Evolutionary conservation across 1,140 invertebrate genomes (phyloP), one percentile per base, ranked within the genome.

Genomic region (Epicauta chinensis): DNA sequence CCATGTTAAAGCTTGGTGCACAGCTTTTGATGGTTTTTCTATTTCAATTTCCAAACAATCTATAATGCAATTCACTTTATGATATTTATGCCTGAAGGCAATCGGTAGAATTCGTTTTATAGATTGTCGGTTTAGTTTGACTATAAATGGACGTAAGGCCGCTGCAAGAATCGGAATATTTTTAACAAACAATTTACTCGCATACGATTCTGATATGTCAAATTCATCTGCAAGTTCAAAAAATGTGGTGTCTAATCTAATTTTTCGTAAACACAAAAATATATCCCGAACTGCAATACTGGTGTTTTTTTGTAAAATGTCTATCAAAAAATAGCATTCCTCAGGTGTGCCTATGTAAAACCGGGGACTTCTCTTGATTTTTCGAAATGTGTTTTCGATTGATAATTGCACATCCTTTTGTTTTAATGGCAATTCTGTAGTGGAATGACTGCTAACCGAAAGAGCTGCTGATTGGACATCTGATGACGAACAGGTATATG

Each of bases 21-120:
- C 9, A 4, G 68, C 42, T 51, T 73, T 64, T 3, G 50, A 63
- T 9, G 69, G 71, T 53, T 73, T 74, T 56, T 69, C 53, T 32
- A 72, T 65, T 43, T 72, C 55, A 47, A 72, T 73, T 65, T 72
- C 69, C 12, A 73, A 65, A 42, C 68, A 70, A 49, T 71, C 66
- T 36, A 72, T 69, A 10, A 70, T 66, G n/a, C 52, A 55, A 40
- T 51, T 58, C 1, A 65, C 61, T 54, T 65, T 36, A 37, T 55
- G 12, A 49, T 59, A 71, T 32, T 55, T 59, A 44, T 47, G 55
- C 42, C 61, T 53, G 53, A 68, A 71, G 39, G 62, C 39, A 30
- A 68, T 66, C 10, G 66, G 65, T 43, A 68, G 48, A 38, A 16
- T 60, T 29, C 12, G 9, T 34, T 34, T 34, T 34, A 34, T 34